phyloP scores from a whole-genome alignment of 2,888 invertebrate genomes.

The Drosophila aldrichi region DNA sequence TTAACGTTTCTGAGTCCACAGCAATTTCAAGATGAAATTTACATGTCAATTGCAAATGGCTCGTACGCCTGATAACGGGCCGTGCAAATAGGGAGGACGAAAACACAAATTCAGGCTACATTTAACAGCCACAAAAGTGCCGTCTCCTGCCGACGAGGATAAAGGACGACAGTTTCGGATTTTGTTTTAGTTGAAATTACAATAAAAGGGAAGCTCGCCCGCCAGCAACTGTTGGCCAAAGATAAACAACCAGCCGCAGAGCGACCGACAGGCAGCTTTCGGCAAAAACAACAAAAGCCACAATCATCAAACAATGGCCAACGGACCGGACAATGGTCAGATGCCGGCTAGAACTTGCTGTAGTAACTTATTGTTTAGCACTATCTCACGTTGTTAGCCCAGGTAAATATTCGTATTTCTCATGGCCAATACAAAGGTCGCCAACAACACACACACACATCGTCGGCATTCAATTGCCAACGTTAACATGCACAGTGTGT shows the following conservation, averaged over 20 bases:
- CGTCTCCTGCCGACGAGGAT: constrained; percentile 28
- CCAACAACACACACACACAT: not conserved
- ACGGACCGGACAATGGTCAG: constrained; percentile 24
- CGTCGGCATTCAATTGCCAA: constrained; percentile 34
- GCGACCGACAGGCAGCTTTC: constrained; percentile 39
- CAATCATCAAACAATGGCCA: constrained; percentile 50
- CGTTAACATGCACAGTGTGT: constrained; percentile 29
- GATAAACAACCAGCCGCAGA: constrained; percentile 47
- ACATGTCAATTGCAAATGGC: constrained; percentile 38
- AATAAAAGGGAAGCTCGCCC: constrained; percentile 34
- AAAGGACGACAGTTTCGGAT: constrained; percentile 29
- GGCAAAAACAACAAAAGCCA: constrained; percentile 55
- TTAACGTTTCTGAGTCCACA: not conserved
- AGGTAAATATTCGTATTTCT: constrained; percentile 47
- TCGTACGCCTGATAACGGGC: not conserved
- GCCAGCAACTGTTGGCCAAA: constrained; percentile 50
- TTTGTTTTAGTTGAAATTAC: constrained; percentile 41
- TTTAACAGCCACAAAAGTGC: constrained; percentile 30
- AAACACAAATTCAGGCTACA: constrained; percentile 19
- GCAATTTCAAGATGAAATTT: constrained; percentile 24
- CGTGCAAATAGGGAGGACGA: constrained; percentile 7
- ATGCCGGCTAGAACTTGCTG: not conserved
- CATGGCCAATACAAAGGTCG: constrained; percentile 20
- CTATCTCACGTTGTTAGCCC: constrained; percentile 34
- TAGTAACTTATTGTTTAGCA: constrained; percentile 22